phyloP scores from a whole-genome alignment of 2,113 vertebrate species.

The Nothocercus julius region DNA sequence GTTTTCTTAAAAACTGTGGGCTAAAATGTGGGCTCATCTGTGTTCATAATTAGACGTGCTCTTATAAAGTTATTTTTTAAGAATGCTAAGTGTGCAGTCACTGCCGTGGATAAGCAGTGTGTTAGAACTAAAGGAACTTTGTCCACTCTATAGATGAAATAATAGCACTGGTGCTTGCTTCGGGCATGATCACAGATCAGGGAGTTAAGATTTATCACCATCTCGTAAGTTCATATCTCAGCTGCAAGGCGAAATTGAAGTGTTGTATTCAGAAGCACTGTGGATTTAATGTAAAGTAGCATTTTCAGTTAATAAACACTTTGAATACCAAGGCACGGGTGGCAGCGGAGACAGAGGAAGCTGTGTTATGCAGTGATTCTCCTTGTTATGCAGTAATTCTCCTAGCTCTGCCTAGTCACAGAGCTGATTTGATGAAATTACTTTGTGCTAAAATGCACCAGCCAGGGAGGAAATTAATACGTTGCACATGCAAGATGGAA shows the following conservation, averaged over 20 bases:
- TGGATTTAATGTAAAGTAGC: neutral
- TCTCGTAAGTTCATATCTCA: neutral
- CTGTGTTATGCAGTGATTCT: neutral
- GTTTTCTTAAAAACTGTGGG: neutral
- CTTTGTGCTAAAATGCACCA: neutral
- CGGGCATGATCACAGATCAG: neutral
- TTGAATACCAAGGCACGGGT: neutral
- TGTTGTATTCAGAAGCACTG: neutral
- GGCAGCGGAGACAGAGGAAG: neutral
- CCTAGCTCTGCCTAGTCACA: neutral
- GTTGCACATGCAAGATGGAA: neutral
- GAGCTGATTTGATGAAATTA: neutral
- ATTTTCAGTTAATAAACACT: neutral
- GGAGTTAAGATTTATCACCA: neutral
- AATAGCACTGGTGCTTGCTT: neutral
- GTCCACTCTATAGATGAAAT: neutral
- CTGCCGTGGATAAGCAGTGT: neutral
- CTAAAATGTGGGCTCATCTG: neutral
- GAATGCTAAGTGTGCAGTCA: neutral
- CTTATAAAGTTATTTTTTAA: neutral
- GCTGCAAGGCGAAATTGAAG: neutral
- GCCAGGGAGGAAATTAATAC: neutral
- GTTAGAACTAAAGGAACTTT: neutral
- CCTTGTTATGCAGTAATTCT: neutral
- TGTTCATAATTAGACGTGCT: neutral